Evolutionary conservation across 2,888 invertebrate genomes (phyloP), one percentile per base, ranked within the genome.

Genomic region (Nephrotoma appendiculata): DNA sequence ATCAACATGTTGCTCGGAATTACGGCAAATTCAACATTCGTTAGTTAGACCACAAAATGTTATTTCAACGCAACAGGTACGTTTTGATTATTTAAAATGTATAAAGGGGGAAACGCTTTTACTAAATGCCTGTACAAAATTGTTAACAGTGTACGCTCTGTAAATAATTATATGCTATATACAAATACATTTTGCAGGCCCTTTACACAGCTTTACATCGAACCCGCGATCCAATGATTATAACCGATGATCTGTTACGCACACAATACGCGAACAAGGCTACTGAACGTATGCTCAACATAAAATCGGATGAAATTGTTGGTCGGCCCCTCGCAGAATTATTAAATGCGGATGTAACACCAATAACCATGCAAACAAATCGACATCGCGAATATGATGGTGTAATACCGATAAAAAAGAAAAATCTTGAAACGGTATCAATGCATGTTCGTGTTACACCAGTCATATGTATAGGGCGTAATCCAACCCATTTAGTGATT

Each of bases 181-280:
- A 11, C 12, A 31, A 3, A 31, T 31, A 57, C 7, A 57, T 71
- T 31, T 71, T 71, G 7, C 52, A 96, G 89, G 96, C 97, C 5
- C 93, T 98, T 19, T 95, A 97, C 88, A 94, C 96, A 41, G 97
- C 98, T n/a, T 93, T 96, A 86, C 97, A 98, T 91, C 95, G 96
- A 90, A 96, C 96, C 90, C 94, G 95, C 87, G 98, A 98, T 91
- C 94, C 97, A 89, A 95, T 98, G 19, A 95, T 98, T 89, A 94
- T 98, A 88, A 97, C 98, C 31, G 97, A 97, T 91, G 95, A 96
- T 89, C 94, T 95, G 89, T 95, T 96, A 90, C 94, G 95, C 91
- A 95, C 98, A 91, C 93, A 98, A 96, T 96, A 97, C 91, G 95
- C 96, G 89, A 98, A 98, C 92, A 95, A 95, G 89, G 95, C 97